These are phyloP conservation scores for Drosophila macrospina DNA, from an alignment of 2,888 invertebrate species.

Conservation along the genomic window DNA sequence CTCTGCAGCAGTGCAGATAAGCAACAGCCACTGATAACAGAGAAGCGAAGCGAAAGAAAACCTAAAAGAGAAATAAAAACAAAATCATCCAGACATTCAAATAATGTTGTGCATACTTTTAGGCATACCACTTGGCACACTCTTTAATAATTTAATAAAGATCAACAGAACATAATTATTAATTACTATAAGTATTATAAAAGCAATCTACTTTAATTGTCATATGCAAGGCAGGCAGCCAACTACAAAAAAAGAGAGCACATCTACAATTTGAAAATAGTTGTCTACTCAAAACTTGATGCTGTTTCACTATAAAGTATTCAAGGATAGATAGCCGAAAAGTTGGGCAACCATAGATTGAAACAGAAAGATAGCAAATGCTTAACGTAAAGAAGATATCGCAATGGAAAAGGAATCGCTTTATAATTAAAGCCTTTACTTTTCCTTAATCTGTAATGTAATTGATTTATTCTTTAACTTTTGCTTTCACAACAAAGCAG, in stretches of 20 bases:
- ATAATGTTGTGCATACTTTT: slow-evolving; percentile 60
- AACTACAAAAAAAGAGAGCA: slow-evolving; percentile 35
- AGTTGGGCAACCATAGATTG: slow-evolving; percentile 50
- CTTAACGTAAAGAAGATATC: slow-evolving; percentile 15
- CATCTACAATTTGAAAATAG: slow-evolving; percentile 58
- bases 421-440: slow-evolving; percentile 25
- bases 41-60: slow-evolving; percentile 10
- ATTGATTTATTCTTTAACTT: slow-evolving; percentile 15
- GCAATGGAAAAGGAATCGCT: slow-evolving; percentile 30
- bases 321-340: slow-evolving; percentile 55
- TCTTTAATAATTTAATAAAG: slow-evolving; percentile 11
- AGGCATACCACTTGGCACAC: slow-evolving; percentile 41
- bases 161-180: slow-evolving; percentile 22
- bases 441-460: slow-evolving; percentile 28
- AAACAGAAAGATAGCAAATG: slow-evolving; percentile 35
- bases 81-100: neutral
- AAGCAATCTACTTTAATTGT: slow-evolving; percentile 44
- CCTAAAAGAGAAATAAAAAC: slow-evolving; percentile 1
- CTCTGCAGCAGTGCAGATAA: slow-evolving; percentile 6
- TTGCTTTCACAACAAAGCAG: slow-evolving; percentile 76
- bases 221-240: slow-evolving; percentile 47
- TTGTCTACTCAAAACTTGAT: slow-evolving; percentile 58
- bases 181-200: slow-evolving; percentile 30
- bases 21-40: slow-evolving; percentile 4
- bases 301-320: slow-evolving; percentile 50